Evolutionary conservation across 2,113 vertebrate genomes (phyloP).

Genomic region (Malurus alboscapulatus): DNA sequence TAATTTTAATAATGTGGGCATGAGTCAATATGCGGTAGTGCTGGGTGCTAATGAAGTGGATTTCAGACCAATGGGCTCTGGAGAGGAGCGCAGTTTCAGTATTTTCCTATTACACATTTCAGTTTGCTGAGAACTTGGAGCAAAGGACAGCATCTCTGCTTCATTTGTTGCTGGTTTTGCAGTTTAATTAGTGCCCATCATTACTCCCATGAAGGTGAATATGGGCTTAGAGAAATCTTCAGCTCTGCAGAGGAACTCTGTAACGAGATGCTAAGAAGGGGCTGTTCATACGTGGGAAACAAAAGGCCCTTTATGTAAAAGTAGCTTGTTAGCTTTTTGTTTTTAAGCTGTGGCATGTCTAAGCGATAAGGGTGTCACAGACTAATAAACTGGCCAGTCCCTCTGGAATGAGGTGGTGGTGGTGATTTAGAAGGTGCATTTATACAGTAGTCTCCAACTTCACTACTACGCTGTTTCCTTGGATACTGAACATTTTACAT

Average conservation of each 20-base stretch:
- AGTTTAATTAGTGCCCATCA: constrained; percentile 12
- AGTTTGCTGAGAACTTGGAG: background rate
- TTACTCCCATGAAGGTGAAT: constrained; percentile 39
- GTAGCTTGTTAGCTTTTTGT: constrained; percentile 62
- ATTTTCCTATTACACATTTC: background rate
- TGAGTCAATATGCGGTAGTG: background rate
- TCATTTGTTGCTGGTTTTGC: constrained; percentile 1
- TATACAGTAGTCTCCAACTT: constrained; percentile 52
- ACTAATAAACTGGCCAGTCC: constrained; percentile 17
- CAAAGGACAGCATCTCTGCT: background rate
- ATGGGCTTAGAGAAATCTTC: background rate
- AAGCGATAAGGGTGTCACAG: constrained; percentile 1
- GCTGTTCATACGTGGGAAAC: background rate
- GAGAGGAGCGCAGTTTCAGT: background rate
- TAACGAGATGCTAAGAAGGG: constrained; percentile 27
- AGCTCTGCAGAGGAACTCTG: background rate
- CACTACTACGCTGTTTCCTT: constrained; percentile 53
- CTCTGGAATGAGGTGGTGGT: constrained; percentile 1
- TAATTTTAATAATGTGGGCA: background rate
- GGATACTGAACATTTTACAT: constrained; percentile 43
- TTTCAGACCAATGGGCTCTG: accelerated
- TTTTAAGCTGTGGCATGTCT: constrained; percentile 27
- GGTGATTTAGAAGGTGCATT: constrained; percentile 47
- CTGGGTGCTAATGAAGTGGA: background rate
- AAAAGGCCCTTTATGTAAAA: constrained; percentile 30